Evolutionary conservation across 2,888 invertebrate genomes (phyloP).

Genomic region (Eristalis pertinax): DNA sequence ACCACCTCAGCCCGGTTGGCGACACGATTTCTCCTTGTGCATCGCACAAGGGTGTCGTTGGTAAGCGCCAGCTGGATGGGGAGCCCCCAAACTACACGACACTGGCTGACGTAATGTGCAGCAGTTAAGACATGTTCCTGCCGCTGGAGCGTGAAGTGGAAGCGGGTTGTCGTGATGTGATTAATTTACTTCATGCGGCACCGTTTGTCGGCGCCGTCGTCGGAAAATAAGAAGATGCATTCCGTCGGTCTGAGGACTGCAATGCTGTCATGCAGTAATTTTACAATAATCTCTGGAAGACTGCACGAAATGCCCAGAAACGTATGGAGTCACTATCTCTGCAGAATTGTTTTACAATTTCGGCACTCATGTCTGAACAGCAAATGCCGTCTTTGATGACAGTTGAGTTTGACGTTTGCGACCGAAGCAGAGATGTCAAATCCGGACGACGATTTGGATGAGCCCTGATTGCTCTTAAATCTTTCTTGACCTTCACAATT

Average conservation of each 20-base stretch:
- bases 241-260: neutral
- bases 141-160: neutral
- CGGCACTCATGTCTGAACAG: too few species aligned
- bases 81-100: neutral
- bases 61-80: neutral
- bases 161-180: neutral
- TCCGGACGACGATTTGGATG: too few species aligned
- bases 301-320: too few species aligned
- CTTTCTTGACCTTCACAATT: too few species aligned
- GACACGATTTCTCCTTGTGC: neutral
- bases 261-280: neutral
- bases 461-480: too few species aligned
- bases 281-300: too few species aligned
- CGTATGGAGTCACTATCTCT: too few species aligned
- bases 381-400: too few species aligned
- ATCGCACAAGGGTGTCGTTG: neutral
- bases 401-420: too few species aligned
- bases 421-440: too few species aligned
- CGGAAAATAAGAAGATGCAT: neutral
- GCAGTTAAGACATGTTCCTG: neutral
- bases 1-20: neutral
- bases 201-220: neutral
- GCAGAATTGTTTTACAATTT: too few species aligned
- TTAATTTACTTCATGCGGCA: neutral
- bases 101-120: neutral